These are phyloP conservation scores for Cyanoramphus novaezelandiae DNA, from an alignment of 2,113 vertebrate species.

Conservation along the genomic window DNA sequence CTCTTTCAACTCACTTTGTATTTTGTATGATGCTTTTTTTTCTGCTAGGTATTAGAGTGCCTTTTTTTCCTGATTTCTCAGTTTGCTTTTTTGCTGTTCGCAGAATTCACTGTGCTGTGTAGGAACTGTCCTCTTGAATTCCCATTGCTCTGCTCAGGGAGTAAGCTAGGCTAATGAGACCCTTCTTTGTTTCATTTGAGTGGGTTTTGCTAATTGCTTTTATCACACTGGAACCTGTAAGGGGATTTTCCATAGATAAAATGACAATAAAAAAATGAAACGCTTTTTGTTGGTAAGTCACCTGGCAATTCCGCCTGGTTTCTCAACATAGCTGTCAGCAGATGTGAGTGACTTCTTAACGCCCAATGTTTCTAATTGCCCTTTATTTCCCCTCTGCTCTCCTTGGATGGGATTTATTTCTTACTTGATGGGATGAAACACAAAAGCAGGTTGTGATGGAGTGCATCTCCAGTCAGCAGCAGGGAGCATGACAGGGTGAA, in stretches of 20 bases:
- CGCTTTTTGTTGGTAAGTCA: background rate
- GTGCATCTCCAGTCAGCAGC: background rate
- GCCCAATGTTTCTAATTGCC: background rate
- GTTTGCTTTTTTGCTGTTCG: background rate
- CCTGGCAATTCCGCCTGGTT: conserved; percentile 25
- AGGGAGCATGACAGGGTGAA: background rate
- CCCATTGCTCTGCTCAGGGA: background rate
- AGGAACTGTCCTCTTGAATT: conserved; percentile 13
- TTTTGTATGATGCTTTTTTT: background rate
- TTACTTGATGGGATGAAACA: background rate
- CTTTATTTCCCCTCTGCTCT: conserved; percentile 21
- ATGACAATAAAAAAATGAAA: conserved; percentile 40
- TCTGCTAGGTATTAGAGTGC: background rate
- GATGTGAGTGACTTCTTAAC: background rate
- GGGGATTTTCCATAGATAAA: conserved; percentile 23
- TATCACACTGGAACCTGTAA: conserved; percentile 31
- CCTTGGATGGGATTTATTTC: background rate
- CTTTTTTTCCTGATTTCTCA: background rate
- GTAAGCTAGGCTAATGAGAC: conserved; percentile 15
- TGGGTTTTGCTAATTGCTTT: conserved; percentile 55
- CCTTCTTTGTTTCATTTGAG: conserved; percentile 38
- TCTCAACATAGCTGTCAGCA: background rate
- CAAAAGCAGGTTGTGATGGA: background rate
- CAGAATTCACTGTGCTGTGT: background rate
- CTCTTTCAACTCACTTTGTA: background rate